Base-by-base conservation (phyloP, 2,113 vertebrate genomes). In the Psilopogon haemacephalus region DNA sequence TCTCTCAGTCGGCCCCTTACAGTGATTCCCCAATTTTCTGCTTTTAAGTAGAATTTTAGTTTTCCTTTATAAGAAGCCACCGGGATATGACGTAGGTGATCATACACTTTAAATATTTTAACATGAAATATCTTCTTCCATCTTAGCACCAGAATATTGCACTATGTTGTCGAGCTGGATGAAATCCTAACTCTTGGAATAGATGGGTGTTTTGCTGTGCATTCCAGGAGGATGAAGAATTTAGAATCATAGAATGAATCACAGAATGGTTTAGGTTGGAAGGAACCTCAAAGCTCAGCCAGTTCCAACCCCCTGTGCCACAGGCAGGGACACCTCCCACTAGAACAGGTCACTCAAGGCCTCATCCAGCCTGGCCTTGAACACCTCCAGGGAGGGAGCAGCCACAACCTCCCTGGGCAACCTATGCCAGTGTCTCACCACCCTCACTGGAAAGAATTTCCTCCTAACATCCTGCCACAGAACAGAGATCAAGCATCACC, bases 31-130 rank as follows among this genome's bases (percentile, higher is more conserved):
- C 12, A 35, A 4, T 67, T 86, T 77, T 74, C 80, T 65, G 32
- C 9, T 83, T 60, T 75, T 18, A 77, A 77, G 42, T 30, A 84
- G 84, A 86, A 68, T 33, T 74, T 63, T 56, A 54, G 5, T 90
- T 81, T 42, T 82, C 35, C n/a, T 48, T 86, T n/a, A 30, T 48
- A 42, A 85, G 33, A 78, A 84, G 46, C 30, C 30, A 77, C 15
- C 4, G n/a, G 23, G 46, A 48, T 74, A 64, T 56, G 19, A 58
- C 77, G 80, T 54, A 71, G 33, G 20, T 64, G 71, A 63, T 67
- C 32, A 59, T 18, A 52, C 27, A 59, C 16, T 86, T 84, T 9
- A 68, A 71, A 55, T 73, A 93, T 73, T 90, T 93, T 46, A 77
- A 11, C 24, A 55, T 55, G 4, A 84, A 56, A 15, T 67, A 59